A percentile compares a stretch with the other conserved stretches of the same genome.
Evolutionary conservation across 2,888 invertebrate species (phyloP).

Genomic region (Micoletzkya japonica): DNA sequence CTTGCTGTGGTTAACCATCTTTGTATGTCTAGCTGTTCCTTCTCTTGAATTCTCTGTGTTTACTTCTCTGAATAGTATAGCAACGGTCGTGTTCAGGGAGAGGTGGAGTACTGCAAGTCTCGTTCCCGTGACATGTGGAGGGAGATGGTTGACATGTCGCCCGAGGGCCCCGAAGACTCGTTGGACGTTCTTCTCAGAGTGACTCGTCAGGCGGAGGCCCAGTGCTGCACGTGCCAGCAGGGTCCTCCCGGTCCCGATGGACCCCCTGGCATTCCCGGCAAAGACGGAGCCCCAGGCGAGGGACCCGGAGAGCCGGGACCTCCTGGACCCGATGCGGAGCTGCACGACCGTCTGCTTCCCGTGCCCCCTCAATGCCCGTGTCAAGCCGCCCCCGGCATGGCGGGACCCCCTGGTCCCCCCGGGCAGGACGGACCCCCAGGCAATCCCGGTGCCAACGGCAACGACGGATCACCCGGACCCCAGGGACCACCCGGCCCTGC

Average conservation of each 20-base stretch:
- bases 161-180: constrained; percentile 46
- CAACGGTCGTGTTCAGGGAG: constrained; percentile 42
- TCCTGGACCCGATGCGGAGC: constrained; percentile 61
- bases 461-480: constrained; percentile 47
- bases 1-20: background rate
- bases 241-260: constrained; percentile 40
- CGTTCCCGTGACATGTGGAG: constrained; percentile 62
- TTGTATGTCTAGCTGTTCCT: background rate
- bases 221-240: constrained; percentile 63
- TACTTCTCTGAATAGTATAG: background rate
- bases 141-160: constrained; percentile 61
- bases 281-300: constrained; percentile 54
- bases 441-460: constrained; percentile 51
- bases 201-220: constrained; percentile 57
- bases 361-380: constrained; percentile 63
- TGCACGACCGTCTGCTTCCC: constrained; percentile 60
- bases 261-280: constrained; percentile 49
- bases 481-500: constrained; percentile 52
- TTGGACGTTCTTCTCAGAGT: constrained; percentile 52
- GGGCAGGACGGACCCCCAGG: constrained; percentile 42
- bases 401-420: constrained; percentile 71
- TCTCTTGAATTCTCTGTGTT: background rate
- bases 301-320: constrained; percentile 57
- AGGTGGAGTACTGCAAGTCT: constrained; percentile 62
- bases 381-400: constrained; percentile 71